phyloP scores from a whole-genome alignment of 1,140 invertebrate species.

The Cydia strobilella region DNA sequence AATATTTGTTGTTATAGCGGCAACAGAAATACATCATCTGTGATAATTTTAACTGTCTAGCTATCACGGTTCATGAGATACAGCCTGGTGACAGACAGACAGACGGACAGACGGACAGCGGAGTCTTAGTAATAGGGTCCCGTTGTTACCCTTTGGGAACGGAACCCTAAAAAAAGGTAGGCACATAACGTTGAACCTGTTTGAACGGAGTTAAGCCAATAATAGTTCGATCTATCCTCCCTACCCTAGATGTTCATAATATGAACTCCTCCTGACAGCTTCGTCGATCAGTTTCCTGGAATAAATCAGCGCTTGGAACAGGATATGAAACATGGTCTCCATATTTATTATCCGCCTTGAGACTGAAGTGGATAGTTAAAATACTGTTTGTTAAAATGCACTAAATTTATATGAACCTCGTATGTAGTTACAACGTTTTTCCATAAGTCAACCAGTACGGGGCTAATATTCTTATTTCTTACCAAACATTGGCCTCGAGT shows the following conservation, averaged over 20 bases:
- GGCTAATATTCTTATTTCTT: background rate
- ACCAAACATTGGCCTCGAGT: background rate
- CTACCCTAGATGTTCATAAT: background rate
- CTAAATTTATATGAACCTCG: background rate
- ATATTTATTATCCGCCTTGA: conserved; percentile 5
- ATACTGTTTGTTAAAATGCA: background rate
- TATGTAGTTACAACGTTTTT: conserved; percentile 9
- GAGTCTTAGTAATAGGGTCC: too few relatives aligned
- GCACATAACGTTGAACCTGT: too few relatives aligned
- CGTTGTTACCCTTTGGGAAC: too few relatives aligned
- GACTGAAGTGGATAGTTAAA: background rate
- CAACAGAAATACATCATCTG: too few relatives aligned
- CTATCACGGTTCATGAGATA: too few relatives aligned
- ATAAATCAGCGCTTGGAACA: background rate
- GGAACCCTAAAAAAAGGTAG: too few relatives aligned
- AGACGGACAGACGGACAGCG: too few relatives aligned
- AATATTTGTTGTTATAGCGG: too few relatives aligned
- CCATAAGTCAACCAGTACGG: background rate
- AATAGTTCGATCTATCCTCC: background rate
- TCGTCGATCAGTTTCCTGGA: background rate
- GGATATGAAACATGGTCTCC: conserved; percentile 5
- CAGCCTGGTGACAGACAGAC: too few relatives aligned
- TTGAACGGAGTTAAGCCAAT: too few relatives aligned
- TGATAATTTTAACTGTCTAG: too few relatives aligned
- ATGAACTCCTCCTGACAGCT: background rate